Evolutionary conservation across 2,113 vertebrate genomes (phyloP).

Genomic region (Gopherus flavomarginatus): DNA sequence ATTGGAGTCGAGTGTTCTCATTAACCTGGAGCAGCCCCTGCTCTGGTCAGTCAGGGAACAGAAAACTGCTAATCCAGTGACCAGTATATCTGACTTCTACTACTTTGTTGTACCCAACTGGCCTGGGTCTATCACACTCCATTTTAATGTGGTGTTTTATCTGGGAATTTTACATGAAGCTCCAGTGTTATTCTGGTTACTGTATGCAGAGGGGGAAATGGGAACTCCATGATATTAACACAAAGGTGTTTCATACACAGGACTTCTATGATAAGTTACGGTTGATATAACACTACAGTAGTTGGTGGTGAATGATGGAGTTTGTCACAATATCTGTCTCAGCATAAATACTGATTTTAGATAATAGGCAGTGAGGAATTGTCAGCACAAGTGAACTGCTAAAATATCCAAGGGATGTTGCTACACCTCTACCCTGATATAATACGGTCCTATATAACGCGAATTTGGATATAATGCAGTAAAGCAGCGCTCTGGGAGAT

Average conservation of each 20-base stretch:
- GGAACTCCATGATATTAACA: neutral
- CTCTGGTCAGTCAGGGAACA: too few relatives aligned
- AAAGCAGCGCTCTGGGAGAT: too few relatives aligned
- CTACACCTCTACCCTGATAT: too few relatives aligned
- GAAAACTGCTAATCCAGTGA: too few relatives aligned
- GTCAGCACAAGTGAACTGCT: neutral
- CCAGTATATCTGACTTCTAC: too few relatives aligned
- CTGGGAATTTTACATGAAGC: neutral
- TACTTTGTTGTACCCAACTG: too few relatives aligned
- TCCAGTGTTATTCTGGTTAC: neutral
- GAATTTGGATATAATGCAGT: too few relatives aligned
- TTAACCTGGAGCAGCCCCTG: too few relatives aligned
- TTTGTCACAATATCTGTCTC: slow-evolving; percentile 14
- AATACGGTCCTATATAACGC: too few relatives aligned
- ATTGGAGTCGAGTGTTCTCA: too few relatives aligned
- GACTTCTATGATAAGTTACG: neutral
- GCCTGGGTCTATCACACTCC: neutral
- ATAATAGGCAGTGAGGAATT: neutral
- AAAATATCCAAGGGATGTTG: neutral
- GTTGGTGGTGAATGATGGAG: slow-evolving; percentile 30
- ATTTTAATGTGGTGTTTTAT: neutral
- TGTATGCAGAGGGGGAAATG: neutral
- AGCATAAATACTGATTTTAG: neutral
- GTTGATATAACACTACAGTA: neutral
- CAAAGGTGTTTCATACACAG: neutral